A percentile compares a stretch with the other conserved stretches of the same genome.
These are phyloP conservation scores for Phymastichus coffea DNA, from an alignment of 1,140 invertebrate genomes.

Conservation along the genomic window DNA sequence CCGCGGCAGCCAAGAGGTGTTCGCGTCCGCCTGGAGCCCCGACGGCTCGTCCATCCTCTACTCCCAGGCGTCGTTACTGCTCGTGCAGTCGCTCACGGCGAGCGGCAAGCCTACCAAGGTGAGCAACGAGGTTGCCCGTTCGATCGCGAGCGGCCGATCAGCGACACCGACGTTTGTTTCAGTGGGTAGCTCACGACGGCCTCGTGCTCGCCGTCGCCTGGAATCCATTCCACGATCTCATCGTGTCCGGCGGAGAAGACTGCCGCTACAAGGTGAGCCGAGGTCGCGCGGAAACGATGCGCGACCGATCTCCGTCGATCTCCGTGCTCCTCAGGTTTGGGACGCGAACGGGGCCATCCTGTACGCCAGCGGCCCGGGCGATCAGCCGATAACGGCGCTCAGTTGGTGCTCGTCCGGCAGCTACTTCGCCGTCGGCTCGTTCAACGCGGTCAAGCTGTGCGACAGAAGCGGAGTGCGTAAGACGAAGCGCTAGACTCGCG, in stretches of 20 bases:
- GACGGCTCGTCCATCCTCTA: constrained; percentile 83
- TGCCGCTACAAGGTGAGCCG: constrained; percentile 82
- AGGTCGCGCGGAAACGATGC: background rate
- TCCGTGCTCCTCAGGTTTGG: constrained; percentile 88
- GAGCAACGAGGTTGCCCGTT: constrained; percentile 11
- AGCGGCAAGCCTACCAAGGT: constrained; percentile 85
- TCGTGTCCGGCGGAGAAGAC: constrained; percentile 94
- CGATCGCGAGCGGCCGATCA: background rate
- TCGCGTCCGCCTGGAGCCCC: constrained; percentile 85
- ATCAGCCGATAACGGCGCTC: constrained; percentile 88
- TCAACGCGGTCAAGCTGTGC: constrained; percentile 88
- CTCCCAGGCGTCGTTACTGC: constrained; percentile 77
- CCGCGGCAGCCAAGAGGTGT: constrained; percentile 76
- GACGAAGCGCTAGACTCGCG: background rate
- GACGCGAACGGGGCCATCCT: constrained; percentile 85
- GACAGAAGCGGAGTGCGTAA: constrained; percentile 85
- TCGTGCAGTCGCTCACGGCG: constrained; percentile 88
- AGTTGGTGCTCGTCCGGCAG: constrained; percentile 90
- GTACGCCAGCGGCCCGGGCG: constrained; percentile 78
- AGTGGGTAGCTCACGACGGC: constrained; percentile 97
- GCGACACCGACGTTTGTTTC: constrained; percentile 37
- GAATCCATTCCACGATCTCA: constrained; percentile 83
- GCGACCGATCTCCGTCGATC: background rate
- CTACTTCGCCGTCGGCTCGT: constrained; percentile 90
- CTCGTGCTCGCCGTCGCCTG: constrained; percentile 85